Percentiles rank a stretch among this genome's conserved stretches.
These are phyloP conservation scores for Chrysaora quinquecirrha DNA, from an alignment of 30 jellyfish, hydroid and myxozoan genomes.

Conservation along the genomic window DNA sequence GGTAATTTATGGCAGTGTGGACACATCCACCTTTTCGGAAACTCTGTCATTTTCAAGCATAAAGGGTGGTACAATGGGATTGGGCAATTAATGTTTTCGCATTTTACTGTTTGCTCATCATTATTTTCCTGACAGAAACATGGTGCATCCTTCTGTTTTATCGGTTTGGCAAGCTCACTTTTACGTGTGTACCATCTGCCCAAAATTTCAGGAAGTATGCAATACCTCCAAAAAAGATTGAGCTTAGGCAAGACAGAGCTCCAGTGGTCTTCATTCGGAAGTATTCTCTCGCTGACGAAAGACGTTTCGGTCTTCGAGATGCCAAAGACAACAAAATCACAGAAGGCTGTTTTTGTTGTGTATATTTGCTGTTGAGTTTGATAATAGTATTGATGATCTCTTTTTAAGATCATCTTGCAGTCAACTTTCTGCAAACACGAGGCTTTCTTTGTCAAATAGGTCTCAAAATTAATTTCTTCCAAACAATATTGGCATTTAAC, in stretches of 20 bases:
- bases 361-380: constrained; percentile 41
- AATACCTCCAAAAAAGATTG: constrained; percentile 38
- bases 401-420: background rate
- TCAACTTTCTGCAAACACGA: constrained; percentile 33
- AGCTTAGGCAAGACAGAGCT: constrained; percentile 39
- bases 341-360: constrained; percentile 13
- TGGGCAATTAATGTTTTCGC: too few species aligned
- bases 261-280: too few species aligned
- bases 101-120: too few species aligned
- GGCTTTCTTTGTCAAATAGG: constrained; percentile 27
- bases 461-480: constrained; percentile 22
- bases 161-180: constrained; percentile 1
- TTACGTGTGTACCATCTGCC: constrained; percentile 56
- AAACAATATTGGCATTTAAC: constrained; percentile 11
- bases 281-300: too few species aligned
- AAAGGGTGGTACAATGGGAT: too few species aligned
- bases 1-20: too few species aligned
- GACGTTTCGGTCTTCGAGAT: background rate
- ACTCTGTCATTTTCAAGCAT: too few species aligned
- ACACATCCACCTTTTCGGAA: too few species aligned
- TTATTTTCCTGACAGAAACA: too few species aligned
- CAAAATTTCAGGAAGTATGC: constrained; percentile 38
- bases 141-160: too few species aligned
- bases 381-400: constrained; percentile 19
- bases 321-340: constrained; percentile 51